Percentiles rank a stretch among this genome's conserved stretches.
These are phyloP conservation scores for Drosophila melanogaster DNA, from an alignment of 1,140 invertebrate species.

Conservation along the genomic window DNA sequence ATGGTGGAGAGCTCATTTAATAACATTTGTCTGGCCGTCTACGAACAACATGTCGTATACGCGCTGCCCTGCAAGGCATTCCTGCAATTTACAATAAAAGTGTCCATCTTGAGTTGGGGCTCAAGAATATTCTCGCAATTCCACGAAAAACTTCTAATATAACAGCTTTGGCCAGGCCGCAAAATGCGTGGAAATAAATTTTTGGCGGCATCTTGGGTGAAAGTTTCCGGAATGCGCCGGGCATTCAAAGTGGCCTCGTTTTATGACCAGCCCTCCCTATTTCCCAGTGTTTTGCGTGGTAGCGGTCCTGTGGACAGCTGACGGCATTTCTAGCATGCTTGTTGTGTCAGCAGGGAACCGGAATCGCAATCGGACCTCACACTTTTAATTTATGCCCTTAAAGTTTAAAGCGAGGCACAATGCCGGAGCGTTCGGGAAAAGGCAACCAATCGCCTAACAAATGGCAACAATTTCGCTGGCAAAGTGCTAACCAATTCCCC, in stretches of 20 bases:
- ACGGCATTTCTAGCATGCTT: slow-evolving; percentile 61
- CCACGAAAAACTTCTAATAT: slow-evolving; percentile 45
- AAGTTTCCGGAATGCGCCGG: slow-evolving; percentile 61
- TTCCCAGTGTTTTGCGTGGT: slow-evolving; percentile 16
- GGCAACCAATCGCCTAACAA: slow-evolving; percentile 73
- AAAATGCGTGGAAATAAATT: slow-evolving; percentile 64
- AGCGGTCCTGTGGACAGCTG: slow-evolving; percentile 46
- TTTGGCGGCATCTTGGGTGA: slow-evolving; percentile 34
- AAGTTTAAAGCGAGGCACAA: slow-evolving; percentile 60
- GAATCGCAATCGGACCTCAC: neutral
- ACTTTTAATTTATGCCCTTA: slow-evolving; percentile 76
- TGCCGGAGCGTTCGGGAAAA: slow-evolving; percentile 28
- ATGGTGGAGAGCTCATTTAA: slow-evolving; percentile 49
- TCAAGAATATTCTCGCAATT: slow-evolving; percentile 50
- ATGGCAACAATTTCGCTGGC: slow-evolving; percentile 78
- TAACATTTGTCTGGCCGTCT: slow-evolving; percentile 39
- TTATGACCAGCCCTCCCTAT: slow-evolving; percentile 37
- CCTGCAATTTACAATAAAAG: slow-evolving; percentile 52
- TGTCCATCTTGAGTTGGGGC: slow-evolving; percentile 29
- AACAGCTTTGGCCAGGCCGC: slow-evolving; percentile 36
- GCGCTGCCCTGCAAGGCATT: slow-evolving; percentile 19
- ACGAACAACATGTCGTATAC: slow-evolving; percentile 25
- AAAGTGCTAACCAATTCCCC: slow-evolving; percentile 50
- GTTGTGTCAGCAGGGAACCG: slow-evolving; percentile 43
- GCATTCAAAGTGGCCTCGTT: slow-evolving; percentile 70